Percentiles rank a stretch among this genome's conserved stretches.
These are phyloP conservation scores for Clarias pachynema DNA, from an alignment of 2,797 vertebrate species.

Conservation along the genomic window DNA sequence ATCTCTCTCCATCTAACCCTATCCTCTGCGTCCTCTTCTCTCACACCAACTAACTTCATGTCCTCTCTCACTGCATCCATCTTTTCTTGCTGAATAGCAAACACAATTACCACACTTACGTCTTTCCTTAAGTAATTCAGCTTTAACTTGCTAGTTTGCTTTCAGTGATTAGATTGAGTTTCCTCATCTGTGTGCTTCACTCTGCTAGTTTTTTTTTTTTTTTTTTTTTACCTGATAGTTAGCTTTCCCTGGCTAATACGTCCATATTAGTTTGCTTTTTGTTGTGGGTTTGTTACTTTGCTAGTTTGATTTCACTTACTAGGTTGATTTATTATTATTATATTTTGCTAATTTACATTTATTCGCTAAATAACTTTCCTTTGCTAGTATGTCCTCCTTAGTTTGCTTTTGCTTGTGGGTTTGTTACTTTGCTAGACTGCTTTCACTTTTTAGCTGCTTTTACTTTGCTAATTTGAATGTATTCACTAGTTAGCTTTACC, in stretches of 20 bases:
- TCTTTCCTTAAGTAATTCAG: neutral
- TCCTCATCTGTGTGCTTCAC: neutral
- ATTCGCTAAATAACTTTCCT: neutral
- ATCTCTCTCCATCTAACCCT: too few species aligned
- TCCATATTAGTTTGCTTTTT: neutral
- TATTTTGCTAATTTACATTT: neutral
- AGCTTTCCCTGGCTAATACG: neutral
- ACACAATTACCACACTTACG: too few species aligned
- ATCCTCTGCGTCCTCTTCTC: too few species aligned
- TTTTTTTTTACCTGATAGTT: neutral
- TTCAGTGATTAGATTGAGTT: neutral
- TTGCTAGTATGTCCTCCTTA: neutral
- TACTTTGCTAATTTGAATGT: neutral
- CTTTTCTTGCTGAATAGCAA: too few species aligned
- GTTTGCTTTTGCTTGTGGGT: neutral
- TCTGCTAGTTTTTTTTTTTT: neutral
- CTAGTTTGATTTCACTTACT: neutral
- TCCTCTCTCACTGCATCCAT: too few species aligned
- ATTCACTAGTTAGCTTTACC: neutral
- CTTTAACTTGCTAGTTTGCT: neutral
- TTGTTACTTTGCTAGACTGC: neutral
- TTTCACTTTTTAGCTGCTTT: neutral
- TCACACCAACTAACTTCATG: too few species aligned
- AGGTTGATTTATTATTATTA: too few species aligned
- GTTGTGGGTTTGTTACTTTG: neutral